phyloP scores from a whole-genome alignment of 2,888 invertebrate genomes.

The Melolontha melolontha region DNA sequence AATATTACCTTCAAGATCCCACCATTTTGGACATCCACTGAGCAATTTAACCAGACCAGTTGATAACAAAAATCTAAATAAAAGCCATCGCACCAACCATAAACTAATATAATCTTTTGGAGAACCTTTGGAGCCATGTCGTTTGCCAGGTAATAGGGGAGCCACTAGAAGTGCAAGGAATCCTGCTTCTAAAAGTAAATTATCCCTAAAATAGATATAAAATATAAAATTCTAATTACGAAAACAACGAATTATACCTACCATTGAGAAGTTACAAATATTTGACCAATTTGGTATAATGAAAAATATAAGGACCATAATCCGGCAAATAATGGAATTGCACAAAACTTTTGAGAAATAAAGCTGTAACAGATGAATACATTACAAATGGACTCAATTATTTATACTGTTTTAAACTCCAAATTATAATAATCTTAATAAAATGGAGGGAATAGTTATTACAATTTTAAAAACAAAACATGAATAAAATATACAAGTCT shows the following conservation, averaged over 20 bases:
- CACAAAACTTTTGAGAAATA: slow-evolving; percentile 71
- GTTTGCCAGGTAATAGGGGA: slow-evolving; percentile 68
- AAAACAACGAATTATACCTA: slow-evolving; percentile 62
- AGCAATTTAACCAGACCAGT: slow-evolving; percentile 79
- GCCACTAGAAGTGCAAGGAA: slow-evolving; percentile 78
- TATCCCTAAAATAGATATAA: slow-evolving; percentile 70
- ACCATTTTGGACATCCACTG: slow-evolving; percentile 81
- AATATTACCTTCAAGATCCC: slow-evolving; percentile 76
- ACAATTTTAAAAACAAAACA: too few relatives aligned
- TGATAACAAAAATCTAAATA: slow-evolving; percentile 79
- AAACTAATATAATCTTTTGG: slow-evolving; percentile 71
- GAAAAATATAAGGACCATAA: slow-evolving; percentile 81
- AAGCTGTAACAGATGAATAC: slow-evolving; percentile 63
- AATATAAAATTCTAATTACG: slow-evolving; percentile 27
- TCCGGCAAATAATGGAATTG: slow-evolving; percentile 71
- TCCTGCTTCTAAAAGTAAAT: slow-evolving; percentile 79
- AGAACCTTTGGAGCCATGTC: slow-evolving; percentile 63
- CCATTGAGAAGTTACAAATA: slow-evolving; percentile 81
- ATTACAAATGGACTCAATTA: too few relatives aligned
- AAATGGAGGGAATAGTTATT: too few relatives aligned
- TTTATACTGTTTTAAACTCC: too few relatives aligned
- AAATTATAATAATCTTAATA: too few relatives aligned
- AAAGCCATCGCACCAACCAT: slow-evolving; percentile 79
- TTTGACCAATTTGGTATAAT: slow-evolving; percentile 80
- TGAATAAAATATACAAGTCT: too few relatives aligned